Evolutionary conservation across 2,797 vertebrate species (phyloP), one percentile per base, ranked within the genome.

Genomic region (Lithobates sylvaticus): DNA sequence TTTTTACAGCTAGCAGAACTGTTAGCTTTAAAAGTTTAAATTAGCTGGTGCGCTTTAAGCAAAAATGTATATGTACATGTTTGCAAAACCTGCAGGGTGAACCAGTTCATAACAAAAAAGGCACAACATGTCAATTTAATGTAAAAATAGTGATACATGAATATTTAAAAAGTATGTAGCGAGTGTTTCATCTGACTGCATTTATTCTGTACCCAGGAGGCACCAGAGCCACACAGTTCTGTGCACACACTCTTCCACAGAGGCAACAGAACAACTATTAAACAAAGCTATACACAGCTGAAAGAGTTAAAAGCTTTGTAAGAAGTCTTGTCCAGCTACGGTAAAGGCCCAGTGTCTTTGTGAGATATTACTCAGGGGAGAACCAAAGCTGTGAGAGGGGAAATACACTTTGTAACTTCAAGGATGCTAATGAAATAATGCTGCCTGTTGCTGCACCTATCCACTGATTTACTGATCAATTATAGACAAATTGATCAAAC

Each of bases 61-160:
- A 18, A 74, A 47, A 74, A 76, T 54, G 23, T 64, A 64, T 34
- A 39, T 36, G 54, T 8, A 36, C 50, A 61, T 36, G 26, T 64
- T 77, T 76, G 36, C 16, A 29, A 36, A 58, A n/a, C 32, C 36
- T 34, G n/a, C 10, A 77, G 61, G 21, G n/a, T 76, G 34, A 29
- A 74, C 50, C 50, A 12, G 54, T 29, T 18, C 27, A 47, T 29
- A 77, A 34, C 36, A 23, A 77, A 58, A 64, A 77, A 64, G 50
- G 29, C 18, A 36, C 54, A 77, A 44, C 64, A 54, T 54, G 50
- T 54, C 50, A 23, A 61, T 61, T 61, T 23, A 68, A 83, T 68
- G 72, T 16, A 69, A 61, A n/a, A 69, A 76, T 47, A 76, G 58
- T 42, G 39, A 50, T 50, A 32, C 21, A 83, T 83, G 72, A 83